Evolutionary conservation across 2,888 invertebrate species (phyloP).

Genomic region (Blera fallax): DNA sequence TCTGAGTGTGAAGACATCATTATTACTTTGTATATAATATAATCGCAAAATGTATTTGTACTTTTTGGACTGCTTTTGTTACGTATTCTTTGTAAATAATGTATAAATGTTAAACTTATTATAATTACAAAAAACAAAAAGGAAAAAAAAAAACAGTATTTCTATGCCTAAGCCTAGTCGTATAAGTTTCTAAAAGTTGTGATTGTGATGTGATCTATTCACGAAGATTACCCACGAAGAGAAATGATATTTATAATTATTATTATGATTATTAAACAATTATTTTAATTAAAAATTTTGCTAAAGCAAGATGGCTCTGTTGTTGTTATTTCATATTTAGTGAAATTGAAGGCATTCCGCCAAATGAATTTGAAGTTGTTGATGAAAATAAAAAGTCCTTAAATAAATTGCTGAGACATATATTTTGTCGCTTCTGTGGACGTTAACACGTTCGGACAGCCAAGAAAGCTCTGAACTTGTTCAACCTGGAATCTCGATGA

Average conservation of each 20-base stretch:
- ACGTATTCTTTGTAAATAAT: conserved; percentile 60
- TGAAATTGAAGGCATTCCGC: no score
- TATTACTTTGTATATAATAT: background rate
- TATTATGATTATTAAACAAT: conserved; percentile 22
- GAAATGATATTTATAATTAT: conserved; percentile 62
- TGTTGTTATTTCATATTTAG: background rate
- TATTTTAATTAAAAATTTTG: conserved; percentile 52
- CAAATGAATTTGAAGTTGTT: no score
- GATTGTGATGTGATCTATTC: conserved; percentile 68
- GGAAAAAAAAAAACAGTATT: background rate
- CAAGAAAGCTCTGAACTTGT: no score
- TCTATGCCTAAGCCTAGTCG: conserved; percentile 23
- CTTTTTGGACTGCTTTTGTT: conserved; percentile 67
- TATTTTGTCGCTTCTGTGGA: no score
- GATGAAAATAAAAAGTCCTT: no score
- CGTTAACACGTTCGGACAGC: no score
- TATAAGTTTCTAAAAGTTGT: conserved; percentile 69
- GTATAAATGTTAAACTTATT: conserved; percentile 41
- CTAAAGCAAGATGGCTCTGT: conserved; percentile 21
- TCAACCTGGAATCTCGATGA: no score
- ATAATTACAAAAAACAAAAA: no score
- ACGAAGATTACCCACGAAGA: conserved; percentile 50
- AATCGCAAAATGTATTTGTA: conserved; percentile 44
- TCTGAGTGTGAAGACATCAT: conserved; percentile 10
- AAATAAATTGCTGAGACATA: no score